These are phyloP conservation scores for Siniperca chuatsi DNA, from an alignment of 2,113 vertebrate species.

Conservation along the genomic window DNA sequence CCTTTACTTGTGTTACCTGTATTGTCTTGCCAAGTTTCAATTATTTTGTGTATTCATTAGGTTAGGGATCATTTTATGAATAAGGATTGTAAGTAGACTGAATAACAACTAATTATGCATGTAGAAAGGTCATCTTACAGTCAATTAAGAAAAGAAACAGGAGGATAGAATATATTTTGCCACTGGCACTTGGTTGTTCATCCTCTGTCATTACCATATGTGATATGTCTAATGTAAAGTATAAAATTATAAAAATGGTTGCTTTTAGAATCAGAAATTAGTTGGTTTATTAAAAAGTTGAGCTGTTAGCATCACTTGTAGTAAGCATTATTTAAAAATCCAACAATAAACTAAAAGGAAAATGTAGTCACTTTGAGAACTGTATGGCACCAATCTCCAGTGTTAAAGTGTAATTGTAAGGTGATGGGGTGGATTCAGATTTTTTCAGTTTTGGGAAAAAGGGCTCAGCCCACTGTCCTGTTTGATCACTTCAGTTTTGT, in stretches of 20 bases:
- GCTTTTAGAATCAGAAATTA: not conserved
- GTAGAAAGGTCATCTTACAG: not conserved
- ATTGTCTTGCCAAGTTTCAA: not conserved
- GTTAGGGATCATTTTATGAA: not conserved
- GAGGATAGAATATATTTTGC: not conserved
- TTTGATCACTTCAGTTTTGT: constrained; percentile 6
- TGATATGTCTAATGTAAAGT: not conserved
- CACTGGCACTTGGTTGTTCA: no score
- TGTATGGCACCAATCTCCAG: not conserved
- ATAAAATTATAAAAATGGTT: not conserved
- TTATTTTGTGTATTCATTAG: not conserved
- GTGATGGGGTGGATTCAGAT: not conserved
- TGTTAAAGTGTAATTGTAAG: not conserved
- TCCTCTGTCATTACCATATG: no score
- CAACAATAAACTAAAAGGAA: no score
- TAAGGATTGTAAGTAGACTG: not conserved
- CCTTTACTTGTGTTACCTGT: not conserved
- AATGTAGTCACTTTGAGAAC: not conserved
- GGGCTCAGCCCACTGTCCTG: not conserved
- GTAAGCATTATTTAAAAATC: no score
- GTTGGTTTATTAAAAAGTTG: not conserved
- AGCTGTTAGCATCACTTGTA: not conserved
- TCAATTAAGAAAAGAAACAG: not conserved
- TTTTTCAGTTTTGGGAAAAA: not conserved
- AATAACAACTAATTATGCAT: not conserved